Evolutionary conservation across 2,113 vertebrate species (phyloP).

Genomic region (Chunga burmeisteri): DNA sequence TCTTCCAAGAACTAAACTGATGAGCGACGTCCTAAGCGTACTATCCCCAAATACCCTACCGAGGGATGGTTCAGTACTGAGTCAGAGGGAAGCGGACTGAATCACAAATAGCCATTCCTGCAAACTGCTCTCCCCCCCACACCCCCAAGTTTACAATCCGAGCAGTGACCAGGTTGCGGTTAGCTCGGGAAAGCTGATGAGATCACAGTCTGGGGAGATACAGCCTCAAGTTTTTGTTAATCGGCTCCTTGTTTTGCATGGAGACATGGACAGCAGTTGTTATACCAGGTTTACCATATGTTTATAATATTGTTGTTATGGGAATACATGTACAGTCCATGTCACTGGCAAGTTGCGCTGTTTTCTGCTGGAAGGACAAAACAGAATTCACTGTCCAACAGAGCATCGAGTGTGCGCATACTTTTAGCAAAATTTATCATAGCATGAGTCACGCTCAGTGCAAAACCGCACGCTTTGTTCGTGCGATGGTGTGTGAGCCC

Average conservation of each 20-base stretch:
- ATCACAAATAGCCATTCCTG: slow-evolving; percentile 38
- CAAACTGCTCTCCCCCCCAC: background rate
- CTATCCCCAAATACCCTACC: slow-evolving; percentile 17
- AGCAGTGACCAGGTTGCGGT: slow-evolving; percentile 50
- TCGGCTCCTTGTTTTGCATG: background rate
- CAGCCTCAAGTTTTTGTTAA: slow-evolving; percentile 1
- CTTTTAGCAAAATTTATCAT: background rate
- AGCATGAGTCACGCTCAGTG: background rate
- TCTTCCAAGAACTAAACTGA: background rate
- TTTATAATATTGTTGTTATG: slow-evolving; percentile 47
- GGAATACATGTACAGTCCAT: background rate
- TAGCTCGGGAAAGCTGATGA: slow-evolving; percentile 58
- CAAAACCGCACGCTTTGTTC: background rate
- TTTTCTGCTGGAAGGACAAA: slow-evolving; percentile 42
- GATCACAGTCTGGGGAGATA: slow-evolving; percentile 55
- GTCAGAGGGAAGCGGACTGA: slow-evolving; percentile 25
- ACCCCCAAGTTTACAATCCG: background rate
- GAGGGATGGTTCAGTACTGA: slow-evolving; percentile 33
- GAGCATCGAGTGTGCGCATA: background rate
- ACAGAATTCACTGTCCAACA: background rate
- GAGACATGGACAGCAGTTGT: background rate
- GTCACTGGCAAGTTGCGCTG: slow-evolving; percentile 37
- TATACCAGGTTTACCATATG: slow-evolving; percentile 33
- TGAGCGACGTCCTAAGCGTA: background rate
- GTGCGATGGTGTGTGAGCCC: background rate